Evolutionary conservation across 2,888 invertebrate species (phyloP).

Genomic region (Teleiodes luculella): DNA sequence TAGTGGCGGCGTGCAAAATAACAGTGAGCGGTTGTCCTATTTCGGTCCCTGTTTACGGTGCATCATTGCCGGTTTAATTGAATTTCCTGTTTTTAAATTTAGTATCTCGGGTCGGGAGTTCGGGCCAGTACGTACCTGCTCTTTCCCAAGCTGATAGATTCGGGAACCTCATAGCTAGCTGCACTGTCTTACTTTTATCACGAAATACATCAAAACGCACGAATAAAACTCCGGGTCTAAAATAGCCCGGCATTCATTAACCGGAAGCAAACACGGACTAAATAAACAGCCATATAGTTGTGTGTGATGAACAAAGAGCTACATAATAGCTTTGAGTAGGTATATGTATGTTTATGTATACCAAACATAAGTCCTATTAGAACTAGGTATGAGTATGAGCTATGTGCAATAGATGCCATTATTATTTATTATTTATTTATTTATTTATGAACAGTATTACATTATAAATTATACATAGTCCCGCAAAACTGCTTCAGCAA

Average conservation of each 20-base stretch:
- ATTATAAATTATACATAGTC: too few species aligned
- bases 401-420: not conserved
- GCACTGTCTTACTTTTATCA: not conserved
- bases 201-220: not conserved
- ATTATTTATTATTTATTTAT: too few species aligned
- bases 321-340: not conserved
- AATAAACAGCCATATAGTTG: not conserved
- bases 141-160: not conserved
- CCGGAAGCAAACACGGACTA: conserved; percentile 3
- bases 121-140: conserved; percentile 24
- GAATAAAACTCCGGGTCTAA: not conserved
- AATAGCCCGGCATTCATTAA: not conserved
- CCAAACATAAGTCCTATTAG: not conserved
- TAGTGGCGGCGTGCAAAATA: conserved; percentile 50
- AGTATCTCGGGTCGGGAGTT: conserved; percentile 38
- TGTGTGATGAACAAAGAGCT: not conserved
- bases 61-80: conserved; percentile 69
- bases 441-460: too few species aligned
- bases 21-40: conserved; percentile 65
- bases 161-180: not conserved
- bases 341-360: not conserved
- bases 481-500: too few species aligned
- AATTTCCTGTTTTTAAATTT: conserved; percentile 75
- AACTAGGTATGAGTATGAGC: not conserved
- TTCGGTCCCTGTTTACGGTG: conserved; percentile 69